These are phyloP conservation scores for Epistrophe eligans DNA, from an alignment of 2,888 invertebrate species.

Conservation along the genomic window DNA sequence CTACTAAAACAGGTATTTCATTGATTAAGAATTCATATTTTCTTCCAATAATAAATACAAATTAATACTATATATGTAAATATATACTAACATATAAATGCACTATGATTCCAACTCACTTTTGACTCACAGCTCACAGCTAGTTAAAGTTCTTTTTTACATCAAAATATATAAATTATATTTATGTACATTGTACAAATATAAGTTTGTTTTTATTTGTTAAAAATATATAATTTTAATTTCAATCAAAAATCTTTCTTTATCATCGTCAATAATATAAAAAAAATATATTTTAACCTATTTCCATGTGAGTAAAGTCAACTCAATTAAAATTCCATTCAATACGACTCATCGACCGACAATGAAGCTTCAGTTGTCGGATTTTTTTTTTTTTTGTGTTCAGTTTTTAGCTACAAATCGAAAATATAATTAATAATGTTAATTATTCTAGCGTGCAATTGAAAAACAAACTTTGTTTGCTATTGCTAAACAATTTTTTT, in stretches of 20 bases:
- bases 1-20: too few species aligned
- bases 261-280: background rate
- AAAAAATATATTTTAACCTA: conserved; percentile 9
- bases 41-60: too few species aligned
- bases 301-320: conserved; percentile 11
- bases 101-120: too few species aligned
- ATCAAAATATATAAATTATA: background rate
- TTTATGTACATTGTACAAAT: too few species aligned
- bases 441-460: conserved; percentile 64
- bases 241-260: background rate
- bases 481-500: conserved; percentile 33
- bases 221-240: background rate
- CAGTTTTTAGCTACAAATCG: conserved; percentile 22
- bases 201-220: background rate
- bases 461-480: conserved; percentile 63
- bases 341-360: conserved; percentile 56
- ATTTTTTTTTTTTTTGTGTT: conserved; percentile 32
- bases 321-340: conserved; percentile 62
- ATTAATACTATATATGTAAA: too few species aligned
- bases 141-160: background rate
- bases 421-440: conserved; percentile 68
- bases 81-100: too few species aligned
- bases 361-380: conserved; percentile 30
- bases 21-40: too few species aligned
- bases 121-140: too few species aligned